Evolutionary conservation across 92 coral and sea anemone species (phyloP), one percentile per base, ranked within the genome.

Genomic region (Actinostola sp.): DNA sequence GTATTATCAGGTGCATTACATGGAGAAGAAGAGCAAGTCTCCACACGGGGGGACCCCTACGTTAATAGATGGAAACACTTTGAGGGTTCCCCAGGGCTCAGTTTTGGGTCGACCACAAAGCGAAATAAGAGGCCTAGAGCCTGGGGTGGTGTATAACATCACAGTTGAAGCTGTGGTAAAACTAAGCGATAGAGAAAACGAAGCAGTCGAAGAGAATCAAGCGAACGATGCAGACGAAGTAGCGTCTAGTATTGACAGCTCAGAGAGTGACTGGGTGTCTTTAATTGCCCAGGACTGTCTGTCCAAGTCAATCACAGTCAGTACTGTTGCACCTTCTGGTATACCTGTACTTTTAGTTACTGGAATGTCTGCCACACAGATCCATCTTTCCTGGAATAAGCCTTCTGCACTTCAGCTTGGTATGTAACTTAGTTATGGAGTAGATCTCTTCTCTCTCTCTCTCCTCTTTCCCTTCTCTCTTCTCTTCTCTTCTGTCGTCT

Each of bases 321-420:
- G 84, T 29, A 89, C 96, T 24, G 45, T 79, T n/a, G 91, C 91
- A 36, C 83, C 78, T 44, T 91, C 91, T 52, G 96, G 87, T 58
- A 62, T 65, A 8, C 96, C 96, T 17, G 86, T 75, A 31, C 54
- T 89, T 24, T 36, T 86, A 67, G 72, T 89, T 21, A 86, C 86
- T 33, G 91, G 80, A 50, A 36, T 89, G 17, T 71, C 89, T 20
- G 70, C 84, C 10, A 72, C 91, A 0, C 96, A 86, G 79, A 77
- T 86, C 25, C 83, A 74, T 10, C 71, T 89, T 31, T 73, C 74
- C 31, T 89, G 96, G 96, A 73, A 74, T 66, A 69, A 51, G 72
- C 96, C 91, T 23, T 45, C 76, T 23, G 62, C 81, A 19, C 78
- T 89, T 26, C 42, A 52, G 17, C 58, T 83, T 30, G 89, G 96